Conservation (phyloP, 2,797 vertebrate genomes). For the Pangasius mekongensis region DNA sequence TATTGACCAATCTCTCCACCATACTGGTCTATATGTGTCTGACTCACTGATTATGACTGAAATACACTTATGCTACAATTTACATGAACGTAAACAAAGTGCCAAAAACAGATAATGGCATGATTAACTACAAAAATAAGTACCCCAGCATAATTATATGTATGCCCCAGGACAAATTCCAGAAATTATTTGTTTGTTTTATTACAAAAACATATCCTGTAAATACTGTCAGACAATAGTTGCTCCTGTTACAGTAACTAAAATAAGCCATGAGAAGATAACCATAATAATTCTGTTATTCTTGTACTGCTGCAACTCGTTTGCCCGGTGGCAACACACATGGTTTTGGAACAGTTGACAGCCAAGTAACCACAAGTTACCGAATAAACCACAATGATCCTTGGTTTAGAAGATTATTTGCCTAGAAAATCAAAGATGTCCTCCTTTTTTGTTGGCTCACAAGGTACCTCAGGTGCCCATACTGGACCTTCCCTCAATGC, state of each 20-base stretch:
- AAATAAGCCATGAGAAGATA: constrained; percentile 69
- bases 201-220: constrained; percentile 79
- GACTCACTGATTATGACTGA: constrained; percentile 34
- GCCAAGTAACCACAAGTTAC: constrained; percentile 7
- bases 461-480: constrained; percentile 85
- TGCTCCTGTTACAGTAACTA: constrained; percentile 95
- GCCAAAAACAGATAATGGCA: constrained; percentile 23
- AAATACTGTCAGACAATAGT: constrained; percentile 87
- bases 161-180: constrained; percentile 28
- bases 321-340: constrained; percentile 37
- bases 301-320: constrained; percentile 63
- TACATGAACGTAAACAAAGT: constrained; percentile 37
- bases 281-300: constrained; percentile 72
- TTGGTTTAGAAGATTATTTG: constrained; percentile 5
- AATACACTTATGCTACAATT: constrained; percentile 42
- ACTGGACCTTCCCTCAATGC: constrained; percentile 97
- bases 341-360: constrained; percentile 19
- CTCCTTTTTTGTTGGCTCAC: constrained; percentile 41
- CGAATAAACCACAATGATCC: constrained; percentile 14
- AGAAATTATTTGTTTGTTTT: constrained; percentile 32
- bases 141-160: constrained; percentile 8
- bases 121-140: constrained; percentile 37
- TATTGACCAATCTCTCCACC: constrained; percentile 13
- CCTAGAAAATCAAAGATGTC: neutral
- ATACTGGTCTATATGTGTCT: constrained; percentile 16